Evolutionary conservation across 2,797 vertebrate species (phyloP), one percentile per base, ranked within the genome.

Genomic region (Melanotaenia nigrans): DNA sequence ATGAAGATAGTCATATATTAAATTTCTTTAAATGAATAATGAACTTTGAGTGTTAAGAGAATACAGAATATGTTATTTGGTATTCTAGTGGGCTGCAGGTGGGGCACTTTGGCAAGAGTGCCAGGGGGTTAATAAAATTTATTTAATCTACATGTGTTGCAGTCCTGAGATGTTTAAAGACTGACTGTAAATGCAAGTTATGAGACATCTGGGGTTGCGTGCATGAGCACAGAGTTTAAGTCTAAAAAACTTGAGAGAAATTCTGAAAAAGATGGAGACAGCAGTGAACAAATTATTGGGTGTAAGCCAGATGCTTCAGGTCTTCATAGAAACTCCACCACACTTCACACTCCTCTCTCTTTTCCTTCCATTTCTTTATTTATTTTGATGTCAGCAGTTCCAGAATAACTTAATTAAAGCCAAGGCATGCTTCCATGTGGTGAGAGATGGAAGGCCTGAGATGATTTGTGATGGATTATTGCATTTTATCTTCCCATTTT

Each of bases 321-420:
- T 95, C 93, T 90, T 93, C 94, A 94, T 94, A 94, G 94, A 90
- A 94, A 94, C 93, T 87, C 89, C 81, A 30, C 87, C 83, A 82
- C 88, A 88, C 91, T 90, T 89, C 85, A 87, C 84, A 87, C 84
- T 92, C 90, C 79, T 86, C 80, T 87, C 87, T 90, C 66, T 85
- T 85, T 94, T 87, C 78, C 78, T 72, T 75, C 71, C 49, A 84
- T 78, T 90, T 93, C 83, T 93, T 93, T 93, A 88, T 95, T 92
- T 94, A 92, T 94, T 92, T 95, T 83, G 85, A 92, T 93, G 92
- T 94, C 93, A 91, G 86, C 90, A 85, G 85, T 92, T 93, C 90
- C 89, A 91, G 91, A 94, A 93, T 93, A 93, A 94, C 92, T 94
- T 95, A 94, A 95, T 95, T 95, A 95, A 94, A 94, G 90, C 90